A percentile compares a stretch with the other conserved stretches of the same genome.
Evolutionary conservation across 92 coral and sea anemone genomes (phyloP).

Genomic region (Plumapathes pennacea): DNA sequence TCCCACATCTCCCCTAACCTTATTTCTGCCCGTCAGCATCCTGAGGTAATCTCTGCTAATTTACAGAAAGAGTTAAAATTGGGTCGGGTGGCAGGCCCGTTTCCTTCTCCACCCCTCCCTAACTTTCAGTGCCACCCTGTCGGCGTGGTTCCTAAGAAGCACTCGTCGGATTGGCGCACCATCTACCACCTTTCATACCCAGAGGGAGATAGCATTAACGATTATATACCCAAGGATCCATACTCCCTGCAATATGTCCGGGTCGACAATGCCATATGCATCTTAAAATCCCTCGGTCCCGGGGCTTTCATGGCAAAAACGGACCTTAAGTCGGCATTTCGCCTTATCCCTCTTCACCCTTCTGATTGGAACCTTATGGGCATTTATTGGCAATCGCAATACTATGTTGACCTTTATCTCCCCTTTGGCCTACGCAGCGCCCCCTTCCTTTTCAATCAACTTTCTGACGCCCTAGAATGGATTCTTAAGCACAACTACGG

Average conservation of each 20-base stretch:
- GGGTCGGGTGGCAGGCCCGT: slow-evolving; percentile 46
- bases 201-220: slow-evolving; percentile 36
- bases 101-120: slow-evolving; percentile 38
- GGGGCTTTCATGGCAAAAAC: slow-evolving; percentile 49
- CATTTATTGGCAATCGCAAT: slow-evolving; percentile 34
- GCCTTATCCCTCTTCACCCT: slow-evolving; percentile 54
- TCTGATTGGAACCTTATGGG: slow-evolving; percentile 56
- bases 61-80: slow-evolving; percentile 31
- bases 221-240: slow-evolving; percentile 12
- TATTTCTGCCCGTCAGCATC: slow-evolving; percentile 32
- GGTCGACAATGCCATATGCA: slow-evolving; percentile 28
- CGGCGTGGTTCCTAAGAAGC: slow-evolving; percentile 48
- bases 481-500: slow-evolving; percentile 17
- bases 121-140: slow-evolving; percentile 49
- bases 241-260: slow-evolving; percentile 24
- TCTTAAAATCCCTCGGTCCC: slow-evolving; percentile 28
- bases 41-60: slow-evolving; percentile 30
- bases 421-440: slow-evolving; percentile 54
- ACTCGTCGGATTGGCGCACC: slow-evolving; percentile 44
- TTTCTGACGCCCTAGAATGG: slow-evolving; percentile 51
- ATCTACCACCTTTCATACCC: slow-evolving; percentile 62
- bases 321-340: slow-evolving; percentile 54
- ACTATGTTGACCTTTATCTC: slow-evolving; percentile 53
- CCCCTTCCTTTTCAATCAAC: slow-evolving; percentile 45
- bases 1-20: slow-evolving; percentile 26